Evolutionary conservation across 2,797 vertebrate genomes (phyloP).

Genomic region (Schizothorax lantsangensis): DNA sequence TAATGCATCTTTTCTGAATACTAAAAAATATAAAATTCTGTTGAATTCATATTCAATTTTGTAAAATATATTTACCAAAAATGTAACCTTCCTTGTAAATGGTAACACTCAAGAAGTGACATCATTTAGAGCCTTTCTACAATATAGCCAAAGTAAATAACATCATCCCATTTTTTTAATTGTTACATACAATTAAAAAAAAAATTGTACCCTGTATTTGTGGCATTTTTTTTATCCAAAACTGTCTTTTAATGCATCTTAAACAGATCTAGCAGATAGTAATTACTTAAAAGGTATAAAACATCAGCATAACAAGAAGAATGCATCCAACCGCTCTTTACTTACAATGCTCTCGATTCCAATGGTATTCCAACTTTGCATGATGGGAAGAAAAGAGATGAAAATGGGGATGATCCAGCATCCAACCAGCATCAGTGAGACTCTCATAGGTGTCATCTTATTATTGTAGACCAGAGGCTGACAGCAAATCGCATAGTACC

Average conservation of each 20-base stretch:
- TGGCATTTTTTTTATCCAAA: neutral
- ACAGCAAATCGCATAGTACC: constrained; percentile 87
- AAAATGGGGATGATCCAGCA: constrained; percentile 85
- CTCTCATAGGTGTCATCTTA: constrained; percentile 84
- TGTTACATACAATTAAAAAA: neutral
- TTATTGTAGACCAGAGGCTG: constrained; percentile 85
- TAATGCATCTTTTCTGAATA: neutral
- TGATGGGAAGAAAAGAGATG: constrained; percentile 87
- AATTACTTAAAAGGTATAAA: neutral
- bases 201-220: neutral
- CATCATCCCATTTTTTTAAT: neutral
- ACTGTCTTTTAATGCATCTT: neutral
- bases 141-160: neutral
- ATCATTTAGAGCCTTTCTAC: neutral
- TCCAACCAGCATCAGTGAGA: constrained; percentile 81
- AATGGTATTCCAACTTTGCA: constrained; percentile 86
- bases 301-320: constrained; percentile 8
- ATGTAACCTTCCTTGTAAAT: neutral
- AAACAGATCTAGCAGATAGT: neutral
- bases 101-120: neutral
- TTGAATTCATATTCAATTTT: neutral
- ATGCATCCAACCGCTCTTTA: constrained; percentile 37
- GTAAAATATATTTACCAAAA: neutral
- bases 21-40: neutral
- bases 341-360: constrained; percentile 85